Evolutionary conservation across 2,113 vertebrate species (phyloP).

Genomic region (Xiphorhynchus elegans): DNA sequence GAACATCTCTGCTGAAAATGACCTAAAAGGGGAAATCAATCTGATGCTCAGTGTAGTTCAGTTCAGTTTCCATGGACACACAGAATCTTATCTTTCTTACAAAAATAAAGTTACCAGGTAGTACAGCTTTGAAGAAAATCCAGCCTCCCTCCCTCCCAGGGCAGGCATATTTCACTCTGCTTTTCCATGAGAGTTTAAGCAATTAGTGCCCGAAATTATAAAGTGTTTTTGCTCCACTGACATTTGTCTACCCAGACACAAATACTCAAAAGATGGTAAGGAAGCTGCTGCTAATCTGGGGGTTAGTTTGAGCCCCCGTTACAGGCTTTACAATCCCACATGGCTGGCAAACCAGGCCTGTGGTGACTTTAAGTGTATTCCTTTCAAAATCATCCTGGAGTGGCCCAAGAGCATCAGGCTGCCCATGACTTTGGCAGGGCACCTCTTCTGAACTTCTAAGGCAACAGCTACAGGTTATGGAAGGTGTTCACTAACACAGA

Average conservation of each 20-base stretch:
- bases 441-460: background rate
- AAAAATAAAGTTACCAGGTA: background rate
- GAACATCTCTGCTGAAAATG: background rate
- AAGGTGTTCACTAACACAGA: background rate
- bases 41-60: background rate
- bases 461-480: background rate
- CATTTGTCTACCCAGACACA: background rate
- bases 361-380: background rate
- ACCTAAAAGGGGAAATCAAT: background rate
- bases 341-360: background rate
- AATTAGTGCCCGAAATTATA: background rate
- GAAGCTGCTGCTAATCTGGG: background rate
- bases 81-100: background rate
- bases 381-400: background rate
- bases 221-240: background rate
- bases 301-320: background rate
- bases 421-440: background rate
- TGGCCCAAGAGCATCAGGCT: background rate
- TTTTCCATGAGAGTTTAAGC: background rate
- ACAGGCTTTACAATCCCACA: background rate
- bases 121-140: background rate
- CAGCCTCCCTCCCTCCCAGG: background rate
- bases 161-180: background rate
- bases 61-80: background rate
- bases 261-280: background rate